Evolutionary conservation across 2,888 invertebrate genomes (phyloP).

Genomic region (Dioctria rufipes): DNA sequence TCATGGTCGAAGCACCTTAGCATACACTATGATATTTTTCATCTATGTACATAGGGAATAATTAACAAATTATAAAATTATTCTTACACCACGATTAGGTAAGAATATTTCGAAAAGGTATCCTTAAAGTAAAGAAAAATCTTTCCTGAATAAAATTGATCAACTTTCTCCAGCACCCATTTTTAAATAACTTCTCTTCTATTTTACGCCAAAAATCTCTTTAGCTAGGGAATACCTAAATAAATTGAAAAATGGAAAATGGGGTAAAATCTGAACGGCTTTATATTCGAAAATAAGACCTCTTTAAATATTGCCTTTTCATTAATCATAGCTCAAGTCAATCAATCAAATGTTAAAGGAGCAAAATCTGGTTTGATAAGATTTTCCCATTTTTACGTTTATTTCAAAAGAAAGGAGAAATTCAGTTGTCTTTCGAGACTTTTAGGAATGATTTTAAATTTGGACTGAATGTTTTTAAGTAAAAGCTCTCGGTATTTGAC

Average conservation of each 20-base stretch:
- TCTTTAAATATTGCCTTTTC: constrained; percentile 25
- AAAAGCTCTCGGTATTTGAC: too few relatives aligned
- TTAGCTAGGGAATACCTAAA: too few relatives aligned
- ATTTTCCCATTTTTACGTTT: not conserved
- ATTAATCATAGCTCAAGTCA: constrained; percentile 34
- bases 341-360: constrained; percentile 32
- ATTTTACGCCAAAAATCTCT: not conserved
- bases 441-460: not conserved
- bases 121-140: too few relatives aligned
- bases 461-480: not conserved
- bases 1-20: too few relatives aligned
- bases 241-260: not conserved
- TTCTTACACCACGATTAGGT: too few relatives aligned
- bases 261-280: not conserved
- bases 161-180: too few relatives aligned
- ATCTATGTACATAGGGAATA: too few relatives aligned
- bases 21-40: too few relatives aligned
- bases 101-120: too few relatives aligned
- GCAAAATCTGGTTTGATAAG: constrained; percentile 1
- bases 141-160: too few relatives aligned
- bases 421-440: not conserved
- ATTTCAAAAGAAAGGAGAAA: not conserved
- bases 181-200: too few relatives aligned
- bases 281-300: constrained; percentile 10
- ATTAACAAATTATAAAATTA: too few relatives aligned